Evolutionary conservation across 2,797 vertebrate species (phyloP).

Genomic region (Salarias fasciatus): DNA sequence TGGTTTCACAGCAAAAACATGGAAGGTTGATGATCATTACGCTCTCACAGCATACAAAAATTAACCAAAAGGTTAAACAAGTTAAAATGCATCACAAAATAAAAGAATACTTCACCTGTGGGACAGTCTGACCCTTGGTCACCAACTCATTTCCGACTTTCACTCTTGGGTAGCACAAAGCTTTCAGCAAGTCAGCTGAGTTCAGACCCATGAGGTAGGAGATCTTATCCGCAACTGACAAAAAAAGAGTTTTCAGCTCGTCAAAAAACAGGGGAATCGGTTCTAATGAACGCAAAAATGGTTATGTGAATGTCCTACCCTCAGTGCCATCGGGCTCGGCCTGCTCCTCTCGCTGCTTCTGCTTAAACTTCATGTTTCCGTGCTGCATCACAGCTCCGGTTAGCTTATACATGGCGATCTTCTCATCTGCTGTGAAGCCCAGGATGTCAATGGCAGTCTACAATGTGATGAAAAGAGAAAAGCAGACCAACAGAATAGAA

Average conservation of each 20-base stretch:
- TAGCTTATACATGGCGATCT: constrained; percentile 86
- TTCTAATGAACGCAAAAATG: neutral
- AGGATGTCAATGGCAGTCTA: constrained; percentile 88
- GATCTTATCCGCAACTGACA: constrained; percentile 89
- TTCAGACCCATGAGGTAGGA: constrained; percentile 91
- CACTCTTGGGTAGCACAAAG: constrained; percentile 89
- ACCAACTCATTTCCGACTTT: constrained; percentile 91
- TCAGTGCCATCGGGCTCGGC: constrained; percentile 90
- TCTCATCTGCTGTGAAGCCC: constrained; percentile 86
- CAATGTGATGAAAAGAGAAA: constrained; percentile 7
- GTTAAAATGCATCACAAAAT: neutral
- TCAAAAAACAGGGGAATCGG: too few relatives aligned
- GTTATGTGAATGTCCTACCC: constrained; percentile 65
- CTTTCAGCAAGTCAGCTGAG: constrained; percentile 90
- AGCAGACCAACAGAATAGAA: too few relatives aligned
- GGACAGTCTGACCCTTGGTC: constrained; percentile 90
- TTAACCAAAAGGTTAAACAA: too few relatives aligned
- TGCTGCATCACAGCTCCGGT: constrained; percentile 89
- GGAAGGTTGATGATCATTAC: too few relatives aligned
- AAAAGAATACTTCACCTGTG: constrained; percentile 69
- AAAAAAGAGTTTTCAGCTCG: too few relatives aligned
- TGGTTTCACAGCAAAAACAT: constrained; percentile 59
- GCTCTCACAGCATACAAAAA: neutral
- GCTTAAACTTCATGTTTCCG: constrained; percentile 90
- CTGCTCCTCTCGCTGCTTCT: constrained; percentile 91